Conservation (phyloP, 2,797 vertebrate species). For the Xiphophorus birchmanni region DNA sequence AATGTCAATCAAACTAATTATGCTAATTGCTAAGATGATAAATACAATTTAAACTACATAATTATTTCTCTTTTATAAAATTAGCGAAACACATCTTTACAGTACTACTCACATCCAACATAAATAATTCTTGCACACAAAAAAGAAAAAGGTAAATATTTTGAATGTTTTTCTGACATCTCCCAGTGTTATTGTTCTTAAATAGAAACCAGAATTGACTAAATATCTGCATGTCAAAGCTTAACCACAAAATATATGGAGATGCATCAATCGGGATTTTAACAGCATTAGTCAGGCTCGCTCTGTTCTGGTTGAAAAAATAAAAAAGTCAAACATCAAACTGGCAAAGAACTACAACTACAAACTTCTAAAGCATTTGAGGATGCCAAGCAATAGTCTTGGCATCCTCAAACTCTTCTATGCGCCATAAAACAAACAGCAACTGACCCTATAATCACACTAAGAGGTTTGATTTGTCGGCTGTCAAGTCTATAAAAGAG, state of each 20-base stretch:
- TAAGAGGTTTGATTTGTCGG: slow-evolving; percentile 44
- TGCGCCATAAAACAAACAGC: slow-evolving; percentile 30
- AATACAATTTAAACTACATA: not conserved
- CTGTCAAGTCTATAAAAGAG: slow-evolving; percentile 29
- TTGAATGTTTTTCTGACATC: not conserved
- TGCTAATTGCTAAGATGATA: not conserved
- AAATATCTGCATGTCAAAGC: not conserved
- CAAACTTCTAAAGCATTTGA: slow-evolving; percentile 24
- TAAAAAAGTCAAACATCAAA: not conserved
- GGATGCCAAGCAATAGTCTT: slow-evolving; percentile 15
- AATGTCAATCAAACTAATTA: not conserved
- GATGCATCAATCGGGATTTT: not conserved
- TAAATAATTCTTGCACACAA: not conserved
- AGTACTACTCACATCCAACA: not conserved
- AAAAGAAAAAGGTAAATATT: not conserved
- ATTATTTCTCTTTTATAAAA: not conserved
- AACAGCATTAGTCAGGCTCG: not conserved
- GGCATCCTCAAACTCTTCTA: slow-evolving; percentile 13
- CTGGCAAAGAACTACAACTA: slow-evolving; percentile 8
- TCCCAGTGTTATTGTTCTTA: not conserved
- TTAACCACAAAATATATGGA: not conserved
- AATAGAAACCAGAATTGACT: not conserved
- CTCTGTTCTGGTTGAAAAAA: not conserved
- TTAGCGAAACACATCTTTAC: not conserved
- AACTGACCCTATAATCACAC: slow-evolving; percentile 42